Evolutionary conservation across 2,113 vertebrate species (phyloP).

Genomic region (Arenaria interpres): DNA sequence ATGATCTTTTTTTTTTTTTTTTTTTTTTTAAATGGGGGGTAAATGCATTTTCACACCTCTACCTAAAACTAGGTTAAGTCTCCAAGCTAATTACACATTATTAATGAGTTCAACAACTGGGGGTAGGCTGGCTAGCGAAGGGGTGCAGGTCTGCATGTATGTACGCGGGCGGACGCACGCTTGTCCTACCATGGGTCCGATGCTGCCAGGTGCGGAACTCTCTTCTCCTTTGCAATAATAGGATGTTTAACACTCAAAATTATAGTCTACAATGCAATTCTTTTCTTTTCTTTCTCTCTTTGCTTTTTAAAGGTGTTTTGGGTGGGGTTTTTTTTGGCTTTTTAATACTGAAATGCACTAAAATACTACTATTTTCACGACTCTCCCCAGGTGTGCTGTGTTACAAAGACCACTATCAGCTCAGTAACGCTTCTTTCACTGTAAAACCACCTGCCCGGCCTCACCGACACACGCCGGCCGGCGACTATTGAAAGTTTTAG

Average conservation of each 20-base stretch:
- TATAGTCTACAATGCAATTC: not conserved
- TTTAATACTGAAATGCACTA: not conserved
- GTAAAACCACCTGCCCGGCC: not conserved
- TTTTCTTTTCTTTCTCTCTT: not conserved
- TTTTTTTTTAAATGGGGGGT: slow-evolving; percentile 28
- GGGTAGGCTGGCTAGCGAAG: not conserved
- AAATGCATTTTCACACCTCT: slow-evolving; percentile 67
- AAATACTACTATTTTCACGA: not conserved
- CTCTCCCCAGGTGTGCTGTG: not conserved
- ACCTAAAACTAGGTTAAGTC: slow-evolving; percentile 14
- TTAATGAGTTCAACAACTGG: slow-evolving; percentile 23
- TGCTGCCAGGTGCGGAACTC: not conserved
- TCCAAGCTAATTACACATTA: slow-evolving; percentile 52
- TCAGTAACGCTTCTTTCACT: not conserved
- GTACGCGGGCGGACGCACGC: rapidly evolving
- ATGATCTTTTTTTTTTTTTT: not conserved
- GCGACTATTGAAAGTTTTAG: not conserved
- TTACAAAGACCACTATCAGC: not conserved
- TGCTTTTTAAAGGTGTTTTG: not conserved
- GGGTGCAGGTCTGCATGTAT: not conserved
- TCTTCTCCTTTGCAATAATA: not conserved
- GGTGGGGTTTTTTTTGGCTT: not conserved
- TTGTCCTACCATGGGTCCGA: rapidly evolving
- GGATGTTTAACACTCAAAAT: not conserved
- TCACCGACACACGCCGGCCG: not conserved